These are phyloP conservation scores for Euplagia quadripunctaria DNA, from an alignment of 2,888 invertebrate species.

Conservation along the genomic window DNA sequence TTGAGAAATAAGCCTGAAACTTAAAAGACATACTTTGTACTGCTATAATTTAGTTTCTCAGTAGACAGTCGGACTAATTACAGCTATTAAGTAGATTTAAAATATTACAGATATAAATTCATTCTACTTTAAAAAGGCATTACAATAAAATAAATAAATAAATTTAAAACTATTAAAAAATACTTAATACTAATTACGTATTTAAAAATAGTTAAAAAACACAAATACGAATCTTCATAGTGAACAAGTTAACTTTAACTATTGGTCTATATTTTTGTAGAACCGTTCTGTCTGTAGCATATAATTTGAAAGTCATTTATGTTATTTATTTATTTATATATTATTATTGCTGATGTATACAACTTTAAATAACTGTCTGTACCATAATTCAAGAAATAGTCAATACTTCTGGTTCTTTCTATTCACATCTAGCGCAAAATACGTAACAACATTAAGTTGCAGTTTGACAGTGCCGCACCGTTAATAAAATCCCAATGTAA, in stretches of 20 bases:
- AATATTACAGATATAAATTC: neutral
- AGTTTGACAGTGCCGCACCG: neutral
- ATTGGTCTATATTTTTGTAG: no score
- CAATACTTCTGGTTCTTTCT: neutral
- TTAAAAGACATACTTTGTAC: neutral
- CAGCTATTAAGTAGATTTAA: neutral
- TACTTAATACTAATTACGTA: no score
- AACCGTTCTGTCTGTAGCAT: neutral
- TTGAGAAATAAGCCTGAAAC: neutral
- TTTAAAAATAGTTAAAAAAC: no score
- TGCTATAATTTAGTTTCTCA: neutral
- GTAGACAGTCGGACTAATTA: neutral
- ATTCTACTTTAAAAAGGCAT: no score
- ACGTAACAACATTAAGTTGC: neutral
- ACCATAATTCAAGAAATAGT: no score
- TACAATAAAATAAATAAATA: no score
- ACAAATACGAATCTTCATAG: no score
- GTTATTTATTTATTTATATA: neutral
- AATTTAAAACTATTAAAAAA: no score
- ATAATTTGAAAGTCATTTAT: neutral
- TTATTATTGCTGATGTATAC: neutral
- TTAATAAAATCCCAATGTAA: slow-evolving; percentile 10
- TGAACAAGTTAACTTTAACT: no score
- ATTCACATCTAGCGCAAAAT: neutral
- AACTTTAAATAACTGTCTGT: neutral